A percentile compares a stretch with the other conserved stretches of the same genome.
Evolutionary conservation across 2,888 invertebrate genomes (phyloP).

Genomic region (Ennomos quercinarius): DNA sequence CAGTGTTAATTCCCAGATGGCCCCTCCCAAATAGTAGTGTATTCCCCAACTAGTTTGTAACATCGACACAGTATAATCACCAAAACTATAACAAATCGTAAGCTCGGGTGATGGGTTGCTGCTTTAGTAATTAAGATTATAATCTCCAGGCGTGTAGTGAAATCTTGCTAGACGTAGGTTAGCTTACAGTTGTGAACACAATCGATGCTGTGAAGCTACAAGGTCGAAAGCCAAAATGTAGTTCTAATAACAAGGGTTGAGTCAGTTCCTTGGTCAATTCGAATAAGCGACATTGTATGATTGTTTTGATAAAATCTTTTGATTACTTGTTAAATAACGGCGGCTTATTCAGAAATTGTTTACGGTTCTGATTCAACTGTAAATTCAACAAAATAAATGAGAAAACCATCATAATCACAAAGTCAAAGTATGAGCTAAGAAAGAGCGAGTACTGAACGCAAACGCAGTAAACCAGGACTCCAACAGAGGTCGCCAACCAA

Average conservation of each 20-base stretch:
- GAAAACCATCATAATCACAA: constrained; percentile 41
- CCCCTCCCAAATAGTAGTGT: constrained; percentile 13
- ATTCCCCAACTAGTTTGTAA: constrained; percentile 44
- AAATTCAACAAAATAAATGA: constrained; percentile 34
- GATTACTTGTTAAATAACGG: not conserved
- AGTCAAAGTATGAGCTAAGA: constrained; percentile 29
- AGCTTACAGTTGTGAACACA: constrained; percentile 23
- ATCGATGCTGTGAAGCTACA: constrained; percentile 42
- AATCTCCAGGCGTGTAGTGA: constrained; percentile 46
- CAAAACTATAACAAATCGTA: constrained; percentile 46
- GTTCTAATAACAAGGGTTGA: constrained; percentile 22
- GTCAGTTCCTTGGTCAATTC: constrained; percentile 19
- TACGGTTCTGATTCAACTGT: constrained; percentile 34
- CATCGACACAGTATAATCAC: constrained; percentile 44
- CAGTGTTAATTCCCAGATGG: constrained; percentile 2
- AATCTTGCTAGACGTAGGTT: constrained; percentile 28
- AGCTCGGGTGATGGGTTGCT: constrained; percentile 47
- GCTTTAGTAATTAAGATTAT: constrained; percentile 21
- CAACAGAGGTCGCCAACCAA: constrained; percentile 49
- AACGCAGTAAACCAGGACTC: constrained; percentile 36
- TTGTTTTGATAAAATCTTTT: not conserved
- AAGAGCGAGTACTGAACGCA: constrained; percentile 39
- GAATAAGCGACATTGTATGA: not conserved
- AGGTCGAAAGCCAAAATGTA: constrained; percentile 46
- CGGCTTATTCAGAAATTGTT: not conserved